A percentile compares a stretch with the other conserved stretches of the same genome.
Conservation (phyloP, 2,797 vertebrate species). For the Eulemur albifrons region DNA sequence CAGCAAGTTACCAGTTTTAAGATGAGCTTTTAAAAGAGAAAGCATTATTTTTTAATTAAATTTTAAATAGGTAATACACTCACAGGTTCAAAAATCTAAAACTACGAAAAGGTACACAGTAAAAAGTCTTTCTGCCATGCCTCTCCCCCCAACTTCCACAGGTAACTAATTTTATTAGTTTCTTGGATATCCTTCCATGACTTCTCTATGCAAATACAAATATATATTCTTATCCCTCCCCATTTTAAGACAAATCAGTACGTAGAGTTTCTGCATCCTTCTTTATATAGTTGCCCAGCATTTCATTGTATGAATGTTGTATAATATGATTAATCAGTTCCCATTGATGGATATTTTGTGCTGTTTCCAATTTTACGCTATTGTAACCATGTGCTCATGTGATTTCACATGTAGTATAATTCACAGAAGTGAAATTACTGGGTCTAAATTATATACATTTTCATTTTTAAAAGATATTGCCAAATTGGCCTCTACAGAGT, state of each 20-base stretch:
- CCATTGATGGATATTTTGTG: not conserved
- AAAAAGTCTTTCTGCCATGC: not conserved
- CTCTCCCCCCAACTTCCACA: not conserved
- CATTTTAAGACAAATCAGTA: not conserved
- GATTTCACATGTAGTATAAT: not conserved
- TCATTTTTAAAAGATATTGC: slow-evolving; percentile 24
- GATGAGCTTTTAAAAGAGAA: slow-evolving; percentile 29
- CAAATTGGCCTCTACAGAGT: slow-evolving; percentile 5
- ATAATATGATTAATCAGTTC: not conserved
- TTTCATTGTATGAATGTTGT: not conserved
- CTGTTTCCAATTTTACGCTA: not conserved
- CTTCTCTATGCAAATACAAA: not conserved
- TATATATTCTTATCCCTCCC: not conserved
- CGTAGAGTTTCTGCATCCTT: not conserved
- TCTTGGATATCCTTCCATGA: not conserved
- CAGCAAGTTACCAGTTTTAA: not conserved
- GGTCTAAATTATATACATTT: slow-evolving; percentile 26
- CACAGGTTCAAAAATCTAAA: slow-evolving; percentile 9
- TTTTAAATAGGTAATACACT: not conserved
- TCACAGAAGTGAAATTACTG: not conserved
- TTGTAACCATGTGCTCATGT: not conserved
- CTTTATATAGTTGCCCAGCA: slow-evolving; percentile 8
- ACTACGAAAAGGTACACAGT: not conserved
- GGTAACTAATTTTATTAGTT: slow-evolving; percentile 3
- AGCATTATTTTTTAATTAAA: not conserved